phyloP scores from a whole-genome alignment of 2,888 invertebrate genomes.

The Chydorus sphaericus region DNA sequence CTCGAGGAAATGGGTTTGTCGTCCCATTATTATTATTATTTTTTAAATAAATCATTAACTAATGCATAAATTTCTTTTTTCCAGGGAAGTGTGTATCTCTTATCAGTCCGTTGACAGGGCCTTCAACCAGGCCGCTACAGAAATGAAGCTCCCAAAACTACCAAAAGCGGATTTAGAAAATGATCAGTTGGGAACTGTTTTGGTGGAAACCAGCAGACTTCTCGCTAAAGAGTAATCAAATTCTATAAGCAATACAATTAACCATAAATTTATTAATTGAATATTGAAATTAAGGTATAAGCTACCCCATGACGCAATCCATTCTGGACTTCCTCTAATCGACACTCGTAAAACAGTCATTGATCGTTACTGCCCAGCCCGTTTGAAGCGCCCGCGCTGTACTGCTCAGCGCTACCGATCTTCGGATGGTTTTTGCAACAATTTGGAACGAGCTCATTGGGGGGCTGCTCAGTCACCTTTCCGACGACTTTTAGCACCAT shows the following conservation, averaged over 20 bases:
- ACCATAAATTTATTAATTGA: background rate
- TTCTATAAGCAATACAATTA: background rate
- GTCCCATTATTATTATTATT: background rate
- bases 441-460: conserved; percentile 24
- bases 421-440: conserved; percentile 24
- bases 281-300: conserved; percentile 18
- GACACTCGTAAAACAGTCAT: conserved; percentile 24
- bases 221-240: conserved; percentile 26
- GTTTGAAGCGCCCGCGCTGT: conserved; percentile 21
- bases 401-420: conserved; percentile 21
- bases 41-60: background rate
- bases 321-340: conserved; percentile 24
- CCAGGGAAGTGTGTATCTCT: conserved; percentile 22
- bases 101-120: conserved; percentile 24
- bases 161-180: conserved; percentile 17
- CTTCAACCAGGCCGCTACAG: conserved; percentile 22
- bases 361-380: conserved; percentile 23
- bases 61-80: background rate
- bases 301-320: conserved; percentile 22
- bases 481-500: conserved; percentile 24
- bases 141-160: conserved; percentile 19
- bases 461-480: conserved; percentile 23
- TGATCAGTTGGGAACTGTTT: conserved; percentile 25
- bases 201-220: conserved; percentile 28
- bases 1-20: background rate